Base-by-base conservation (phyloP, 2,113 vertebrate genomes). In the Anolis sagrei region DNA sequence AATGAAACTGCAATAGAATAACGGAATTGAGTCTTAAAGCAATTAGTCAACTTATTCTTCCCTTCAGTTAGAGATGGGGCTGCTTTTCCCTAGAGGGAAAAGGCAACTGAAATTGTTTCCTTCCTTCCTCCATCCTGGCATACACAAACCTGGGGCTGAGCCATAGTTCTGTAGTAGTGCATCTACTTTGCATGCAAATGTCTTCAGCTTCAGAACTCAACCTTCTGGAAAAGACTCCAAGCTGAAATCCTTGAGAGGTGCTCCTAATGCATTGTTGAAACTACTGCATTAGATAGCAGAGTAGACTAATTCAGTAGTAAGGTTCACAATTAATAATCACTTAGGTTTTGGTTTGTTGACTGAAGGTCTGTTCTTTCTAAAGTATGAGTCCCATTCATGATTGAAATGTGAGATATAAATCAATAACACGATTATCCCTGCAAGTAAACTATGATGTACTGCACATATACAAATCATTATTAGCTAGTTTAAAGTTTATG, bases 31-130 rank as follows among this genome's bases (percentile, higher is more conserved):
- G 48, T 36, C 48, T n/a, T 68, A 27, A 69, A 77, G 44, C 84
- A 83, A 87, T 72, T 23, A 61, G 89, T 82, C 76, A 89, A 78
- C 82, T 90, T 89, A 87, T 85, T 85, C 87, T 87, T 83, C 79
- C 48, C 83, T 83, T 89, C 32, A 7, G 61, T 83, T 68, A 86
- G 74, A 82, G 79, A 44, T 44, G 39, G 39, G 39, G 39, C 39
- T 44, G 39, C 39, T 44, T 44, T 44, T 44, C 39, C 5, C 39
- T 44, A 44, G 7, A 21, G 70, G 84, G 88, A 76, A 1, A 1
- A 77, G 82, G 82, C 80, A 82, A 66, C 14, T 81, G 79, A 76
- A 39, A 29, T 32, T 2, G n/a, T 48, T 72, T 51, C 6, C 25
- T 48, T 16, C 29, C 16, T 32, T 11, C 7, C 21, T 9, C 54